phyloP scores from a whole-genome alignment of 2,113 vertebrate species.

The Microcebus griseorufus region DNA sequence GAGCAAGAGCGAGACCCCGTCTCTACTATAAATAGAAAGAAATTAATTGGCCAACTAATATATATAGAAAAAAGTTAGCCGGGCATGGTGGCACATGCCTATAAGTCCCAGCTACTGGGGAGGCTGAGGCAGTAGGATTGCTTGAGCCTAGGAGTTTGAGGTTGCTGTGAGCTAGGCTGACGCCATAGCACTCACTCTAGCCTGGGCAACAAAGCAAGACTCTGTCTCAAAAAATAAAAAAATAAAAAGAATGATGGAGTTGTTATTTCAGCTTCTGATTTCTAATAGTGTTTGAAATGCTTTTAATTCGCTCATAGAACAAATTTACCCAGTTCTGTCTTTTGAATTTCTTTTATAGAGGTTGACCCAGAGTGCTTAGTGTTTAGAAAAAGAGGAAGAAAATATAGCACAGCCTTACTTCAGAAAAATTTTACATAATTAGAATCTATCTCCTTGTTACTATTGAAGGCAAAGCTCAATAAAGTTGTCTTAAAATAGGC shows the following conservation, averaged over 20 bases:
- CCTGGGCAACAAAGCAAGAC: too few relatives aligned
- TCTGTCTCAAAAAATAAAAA: too few relatives aligned
- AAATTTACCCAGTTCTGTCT: not conserved
- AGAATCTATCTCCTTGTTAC: not conserved
- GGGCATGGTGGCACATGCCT: too few relatives aligned
- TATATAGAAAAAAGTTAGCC: too few relatives aligned
- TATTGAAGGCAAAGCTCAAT: not conserved
- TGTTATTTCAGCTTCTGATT: slow-evolving; percentile 5
- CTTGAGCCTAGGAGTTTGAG: too few relatives aligned
- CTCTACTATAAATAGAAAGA: too few relatives aligned
- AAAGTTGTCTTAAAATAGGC: not conserved
- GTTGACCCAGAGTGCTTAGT: not conserved
- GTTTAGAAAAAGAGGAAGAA: not conserved
- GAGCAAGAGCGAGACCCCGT: too few relatives aligned
- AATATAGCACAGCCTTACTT: not conserved
- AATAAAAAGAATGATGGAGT: not conserved
- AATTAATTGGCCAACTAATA: too few relatives aligned
- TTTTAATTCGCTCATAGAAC: not conserved
- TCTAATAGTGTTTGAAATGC: slow-evolving; percentile 18
- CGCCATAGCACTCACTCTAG: too few relatives aligned
- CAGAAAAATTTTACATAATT: not conserved
- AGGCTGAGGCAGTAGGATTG: too few relatives aligned
- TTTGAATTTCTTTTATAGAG: not conserved
- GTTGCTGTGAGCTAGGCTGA: too few relatives aligned
- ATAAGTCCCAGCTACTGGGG: too few relatives aligned